These are phyloP conservation scores for Dexiosoma caninum DNA, from an alignment of 2,888 invertebrate species.

Conservation along the genomic window DNA sequence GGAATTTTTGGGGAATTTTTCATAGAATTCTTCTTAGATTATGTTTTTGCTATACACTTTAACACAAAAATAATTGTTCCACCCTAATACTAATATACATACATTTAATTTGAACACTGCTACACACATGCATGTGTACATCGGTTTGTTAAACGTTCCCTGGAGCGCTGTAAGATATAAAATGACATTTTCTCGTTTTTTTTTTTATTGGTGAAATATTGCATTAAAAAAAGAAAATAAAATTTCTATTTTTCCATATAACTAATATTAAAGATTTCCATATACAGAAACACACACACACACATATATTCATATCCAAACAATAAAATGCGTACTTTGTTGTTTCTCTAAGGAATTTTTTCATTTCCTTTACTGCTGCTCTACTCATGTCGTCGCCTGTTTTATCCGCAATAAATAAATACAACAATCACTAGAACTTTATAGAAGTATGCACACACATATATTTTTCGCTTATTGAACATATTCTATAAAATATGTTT, in stretches of 20 bases:
- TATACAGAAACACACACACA: not conserved
- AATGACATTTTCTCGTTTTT: slow-evolving; percentile 32
- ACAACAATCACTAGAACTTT: slow-evolving; percentile 13
- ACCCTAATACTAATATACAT: not conserved
- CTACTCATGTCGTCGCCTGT: slow-evolving; percentile 22
- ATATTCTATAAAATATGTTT: slow-evolving; percentile 44
- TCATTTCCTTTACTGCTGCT: slow-evolving; percentile 56
- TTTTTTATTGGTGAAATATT: slow-evolving; percentile 6
- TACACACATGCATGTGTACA: not conserved
- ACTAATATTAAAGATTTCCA: not conserved
- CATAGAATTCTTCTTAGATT: too few relatives aligned
- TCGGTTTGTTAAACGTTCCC: slow-evolving; percentile 54
- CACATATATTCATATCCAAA: not conserved
- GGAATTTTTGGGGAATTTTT: too few relatives aligned
- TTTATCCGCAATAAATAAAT: slow-evolving; percentile 19
- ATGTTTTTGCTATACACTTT: too few relatives aligned
- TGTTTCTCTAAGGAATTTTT: slow-evolving; percentile 59
- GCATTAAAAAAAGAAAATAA: slow-evolving; percentile 10
- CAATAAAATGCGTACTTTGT: slow-evolving; percentile 50
- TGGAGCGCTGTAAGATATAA: slow-evolving; percentile 56
- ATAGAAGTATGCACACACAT: too few relatives aligned
- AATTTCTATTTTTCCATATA: not conserved
- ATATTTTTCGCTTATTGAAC: slow-evolving; percentile 29
- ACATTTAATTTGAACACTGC: not conserved
- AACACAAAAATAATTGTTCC: too few relatives aligned